These are phyloP conservation scores for Salticus scenicus DNA, from an alignment of 2,888 invertebrate genomes.

Conservation along the genomic window DNA sequence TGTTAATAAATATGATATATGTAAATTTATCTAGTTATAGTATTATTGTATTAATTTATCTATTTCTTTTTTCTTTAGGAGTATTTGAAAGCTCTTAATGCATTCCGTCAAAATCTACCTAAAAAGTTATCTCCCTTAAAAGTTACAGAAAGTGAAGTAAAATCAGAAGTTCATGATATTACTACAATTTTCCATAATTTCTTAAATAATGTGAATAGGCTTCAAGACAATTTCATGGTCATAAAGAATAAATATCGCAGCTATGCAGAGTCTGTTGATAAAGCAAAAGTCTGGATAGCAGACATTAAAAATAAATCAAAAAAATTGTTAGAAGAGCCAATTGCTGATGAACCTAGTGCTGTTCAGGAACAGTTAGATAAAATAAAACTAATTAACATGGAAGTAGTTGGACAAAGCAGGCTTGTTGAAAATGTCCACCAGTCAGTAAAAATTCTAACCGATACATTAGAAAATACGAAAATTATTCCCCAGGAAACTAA, in stretches of 20 bases:
- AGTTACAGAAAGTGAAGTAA: conserved; percentile 84
- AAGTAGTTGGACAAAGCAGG: conserved; percentile 89
- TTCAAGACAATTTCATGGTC: conserved; percentile 87
- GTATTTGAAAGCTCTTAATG: conserved; percentile 87
- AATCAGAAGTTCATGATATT: conserved; percentile 86
- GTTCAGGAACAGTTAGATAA: conserved; percentile 90
- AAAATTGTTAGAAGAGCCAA: conserved; percentile 86
- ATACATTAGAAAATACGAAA: conserved; percentile 82
- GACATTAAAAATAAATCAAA: conserved; percentile 87
- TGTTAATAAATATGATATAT: no score
- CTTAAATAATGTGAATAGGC: conserved; percentile 85
- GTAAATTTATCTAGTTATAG: no score
- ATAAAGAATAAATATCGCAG: conserved; percentile 85
- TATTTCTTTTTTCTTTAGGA: conserved; percentile 89
- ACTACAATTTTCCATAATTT: conserved; percentile 83
- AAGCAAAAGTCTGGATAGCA: conserved; percentile 86
- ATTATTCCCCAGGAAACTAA: conserved; percentile 87
- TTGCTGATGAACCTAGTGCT: conserved; percentile 89
- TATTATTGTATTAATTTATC: no score
- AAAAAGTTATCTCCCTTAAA: conserved; percentile 84
- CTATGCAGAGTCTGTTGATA: conserved; percentile 88
- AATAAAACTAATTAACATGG: conserved; percentile 89
- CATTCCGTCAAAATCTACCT: conserved; percentile 89
- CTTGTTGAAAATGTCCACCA: conserved; percentile 89
- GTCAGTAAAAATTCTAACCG: conserved; percentile 77